Evolutionary conservation across 2,113 vertebrate species (phyloP), one percentile per base, ranked within the genome.

Genomic region (Rafetus swinhoei): DNA sequence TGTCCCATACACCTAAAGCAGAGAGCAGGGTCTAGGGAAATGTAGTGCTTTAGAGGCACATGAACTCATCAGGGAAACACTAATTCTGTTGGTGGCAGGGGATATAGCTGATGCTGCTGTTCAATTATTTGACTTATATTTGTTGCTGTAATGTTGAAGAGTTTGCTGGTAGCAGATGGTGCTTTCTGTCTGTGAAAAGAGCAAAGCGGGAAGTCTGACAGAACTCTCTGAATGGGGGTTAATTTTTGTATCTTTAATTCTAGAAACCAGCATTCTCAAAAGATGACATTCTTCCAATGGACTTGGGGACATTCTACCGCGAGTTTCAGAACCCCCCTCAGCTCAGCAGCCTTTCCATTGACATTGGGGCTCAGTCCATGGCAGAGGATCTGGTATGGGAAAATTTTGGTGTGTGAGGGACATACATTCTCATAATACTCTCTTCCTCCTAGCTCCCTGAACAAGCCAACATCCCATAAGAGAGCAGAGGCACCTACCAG

Each of bases 301-400:
- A 99, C 96, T 95, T 99, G 95, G 99, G 99, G 52, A 99, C 99
- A 0, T 99, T 99, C 97, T 99, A 99, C 97, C 98, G 99, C 85
- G 99, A 99, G 97, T 99, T 99, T 97, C 99, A 99, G 97, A 99
- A 99, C 92, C 99, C 99, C 7, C 99, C 99, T 65, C 99, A 99
- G 92, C 98, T 99, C 87, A 98, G 99, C 97, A 99, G 99, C 96
- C 98, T 99, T 90, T 99, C 99, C 12, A 98, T 99, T 52, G 99
- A 99, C 92, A 99, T 99, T 93, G 99, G 99, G 93, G 98, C 99
- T 0, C 99, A 99, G 96, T 99, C 99, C 32, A 99, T 99, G 99
- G 99, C 99, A 5, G 99, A 99, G 57, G 99, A 99, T 97, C 98
- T 99, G 99, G 99, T 99, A 98, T 96, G 98, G 16, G 96, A 86